Base-by-base conservation (phyloP, 2,888 invertebrate species). In the Tenthredo notha region DNA sequence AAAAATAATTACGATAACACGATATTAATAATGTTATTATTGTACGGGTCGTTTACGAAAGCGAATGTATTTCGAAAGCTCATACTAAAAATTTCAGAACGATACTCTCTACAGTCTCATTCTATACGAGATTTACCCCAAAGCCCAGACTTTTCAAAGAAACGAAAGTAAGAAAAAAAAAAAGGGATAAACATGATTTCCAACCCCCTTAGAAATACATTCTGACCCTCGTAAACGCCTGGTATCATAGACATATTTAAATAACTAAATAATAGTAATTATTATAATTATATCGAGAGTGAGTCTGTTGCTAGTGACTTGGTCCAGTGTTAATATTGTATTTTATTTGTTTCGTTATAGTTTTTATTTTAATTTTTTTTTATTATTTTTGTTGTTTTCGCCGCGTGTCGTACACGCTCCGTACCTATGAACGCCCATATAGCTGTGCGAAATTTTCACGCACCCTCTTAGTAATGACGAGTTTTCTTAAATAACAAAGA, bases 331-430 rank as follows among this genome's bases (percentile, higher is more conserved):
- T 93, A 91, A 93, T 93, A 93, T 91, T 93, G 92, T 93, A 93
- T 93, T 93, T 93, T 93, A 92, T 93, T 93, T 93, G 93, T 93
- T 93, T 92, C 92, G 93, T 93, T 93, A 92, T 92, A 89, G 90
- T 21, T 89, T 89, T 87, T 89, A 88, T 90, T 89, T 91, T 37
- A n/a, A n/a, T 21, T 89, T 89, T 87, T 89, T 88, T 90, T 89
- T 33, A 2, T 33, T 33, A 2, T 33, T 33, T 91, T 92, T 92
- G 91, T 92, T 92, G 91, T 91, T 91, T 89, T 91, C 92, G 92
- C 91, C 92, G 88, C 92, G 93, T 92, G 92, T 93, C 92, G 91
- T 91, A 92, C 92, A 92, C 92, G 92, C 90, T 89, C 88, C 90
- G 92, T 92, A 92, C 91, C 92, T 92, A 92, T 90, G 90, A 89